Conservation (phyloP, 30 jellyfish, hydroid and myxozoan species). For the Pelagia noctiluca region DNA sequence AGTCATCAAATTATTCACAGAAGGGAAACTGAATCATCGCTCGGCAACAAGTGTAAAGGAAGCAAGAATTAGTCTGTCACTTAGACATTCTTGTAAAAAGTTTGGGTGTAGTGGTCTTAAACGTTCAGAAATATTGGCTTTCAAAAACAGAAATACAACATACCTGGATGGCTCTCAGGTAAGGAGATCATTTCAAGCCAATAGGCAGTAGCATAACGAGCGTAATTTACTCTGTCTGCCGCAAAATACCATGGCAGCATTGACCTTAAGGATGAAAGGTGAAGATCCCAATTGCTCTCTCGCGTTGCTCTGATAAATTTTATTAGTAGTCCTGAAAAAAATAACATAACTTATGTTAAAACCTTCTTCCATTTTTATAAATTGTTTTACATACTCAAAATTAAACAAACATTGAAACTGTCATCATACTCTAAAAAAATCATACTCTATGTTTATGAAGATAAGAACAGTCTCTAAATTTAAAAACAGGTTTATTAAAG, state of each 20-base stretch:
- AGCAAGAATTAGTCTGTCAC: constrained; percentile 5
- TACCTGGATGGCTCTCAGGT: constrained; percentile 51
- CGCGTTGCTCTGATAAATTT: constrained; percentile 26
- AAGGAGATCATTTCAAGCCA: constrained; percentile 42
- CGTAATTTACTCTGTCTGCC: constrained; percentile 9
- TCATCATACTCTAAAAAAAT: not conserved
- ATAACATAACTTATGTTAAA: not conserved
- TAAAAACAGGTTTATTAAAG: not conserved
- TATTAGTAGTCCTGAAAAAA: not conserved
- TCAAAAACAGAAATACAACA: not conserved
- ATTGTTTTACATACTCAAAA: not conserved
- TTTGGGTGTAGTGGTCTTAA: constrained; percentile 1
- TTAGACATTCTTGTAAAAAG: constrained; percentile 1
- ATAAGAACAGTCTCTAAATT: constrained; percentile 1
- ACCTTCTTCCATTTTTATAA: constrained; percentile 1
- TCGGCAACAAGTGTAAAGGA: constrained; percentile 3
- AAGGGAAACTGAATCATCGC: constrained; percentile 6
- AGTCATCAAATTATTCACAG: constrained; percentile 2
- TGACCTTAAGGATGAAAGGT: constrained; percentile 22
- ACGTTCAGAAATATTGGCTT: constrained; percentile 3
- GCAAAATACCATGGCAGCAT: constrained; percentile 55
- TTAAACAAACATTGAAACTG: not conserved
- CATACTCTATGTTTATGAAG: constrained; percentile 2
- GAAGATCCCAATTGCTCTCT: constrained; percentile 46
- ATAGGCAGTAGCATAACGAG: constrained; percentile 35